Evolutionary conservation across 2,113 vertebrate genomes (phyloP), one percentile per base, ranked within the genome.

Genomic region (Gracilinanus agilis): DNA sequence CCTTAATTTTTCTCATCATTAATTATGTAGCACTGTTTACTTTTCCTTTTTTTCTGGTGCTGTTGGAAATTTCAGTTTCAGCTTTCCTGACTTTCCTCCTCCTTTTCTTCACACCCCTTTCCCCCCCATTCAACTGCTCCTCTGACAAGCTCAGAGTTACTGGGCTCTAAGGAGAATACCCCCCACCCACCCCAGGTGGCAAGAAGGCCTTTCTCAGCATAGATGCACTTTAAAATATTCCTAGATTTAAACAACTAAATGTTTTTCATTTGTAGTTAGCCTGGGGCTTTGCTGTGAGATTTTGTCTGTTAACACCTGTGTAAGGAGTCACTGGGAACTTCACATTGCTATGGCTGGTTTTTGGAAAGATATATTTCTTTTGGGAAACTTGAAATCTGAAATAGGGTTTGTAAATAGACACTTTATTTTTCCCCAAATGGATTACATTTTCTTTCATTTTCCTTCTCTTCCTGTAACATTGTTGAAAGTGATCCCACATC

Each of bases 231-330:
- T 95, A 58, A 96, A 27, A 89, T 54, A 93, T 89, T 67, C 54
- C 27, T 54, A 53, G 34, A 89, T 95, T 95, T 94, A 93, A 95
- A 95, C 93, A 49, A 49, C 5, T 5, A 49, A 49, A 55, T 94
- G 91, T 44, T 94, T 54, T 53, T 93, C 94, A 53, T 91, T 96
- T 93, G 94, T 95, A 93, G 83, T 21, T 92, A 23, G 93, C 95
- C 97, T 97, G 90, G 92, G 95, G 92, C 93, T 94, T 94, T 96
- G 83, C 95, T 96, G 95, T 97, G 95, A 95, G 94, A 97, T 96
- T 97, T 97, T 96, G 44, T 92, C 95, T 94, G 54, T 88, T 94
- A 91, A 96, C 96, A 95, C 91, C 94, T 90, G 34, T 97, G 67
- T n/a, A 58, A 92, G 89, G 55, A 91, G 92, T 96, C n/a, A 24